These are phyloP conservation scores for Melieria crassipennis DNA, from an alignment of 2,888 invertebrate genomes.

Conservation along the genomic window DNA sequence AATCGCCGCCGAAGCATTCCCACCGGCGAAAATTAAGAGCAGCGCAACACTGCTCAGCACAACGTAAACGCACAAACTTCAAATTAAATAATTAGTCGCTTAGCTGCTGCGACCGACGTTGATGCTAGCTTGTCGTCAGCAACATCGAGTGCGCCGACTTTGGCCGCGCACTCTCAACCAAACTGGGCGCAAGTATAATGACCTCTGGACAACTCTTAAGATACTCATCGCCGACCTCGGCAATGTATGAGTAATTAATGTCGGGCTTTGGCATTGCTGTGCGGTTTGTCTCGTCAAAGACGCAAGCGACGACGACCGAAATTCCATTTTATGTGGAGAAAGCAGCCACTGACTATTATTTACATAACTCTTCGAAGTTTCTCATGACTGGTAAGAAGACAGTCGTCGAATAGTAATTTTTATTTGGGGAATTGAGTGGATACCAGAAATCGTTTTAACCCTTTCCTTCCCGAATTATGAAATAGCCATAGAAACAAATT, in stretches of 20 bases:
- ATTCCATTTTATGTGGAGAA: too few species aligned
- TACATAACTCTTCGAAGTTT: too few species aligned
- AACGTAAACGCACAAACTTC: constrained; percentile 17
- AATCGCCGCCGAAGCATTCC: background rate
- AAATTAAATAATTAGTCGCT: constrained; percentile 28
- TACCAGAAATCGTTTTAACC: too few species aligned
- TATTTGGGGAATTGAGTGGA: too few species aligned
- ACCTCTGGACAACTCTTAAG: constrained; percentile 58
- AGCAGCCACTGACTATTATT: too few species aligned
- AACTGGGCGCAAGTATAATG: constrained; percentile 46
- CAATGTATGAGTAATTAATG: constrained; percentile 17
- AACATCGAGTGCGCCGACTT: background rate
- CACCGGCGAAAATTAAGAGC: constrained; percentile 19
- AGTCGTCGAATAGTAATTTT: too few species aligned
- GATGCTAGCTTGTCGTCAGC: constrained; percentile 3
- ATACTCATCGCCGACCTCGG: constrained; percentile 50
- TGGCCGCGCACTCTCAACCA: constrained; percentile 19
- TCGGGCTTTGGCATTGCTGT: constrained; percentile 11
- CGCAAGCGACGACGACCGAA: too few species aligned
- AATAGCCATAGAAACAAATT: too few species aligned
- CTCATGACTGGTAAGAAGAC: too few species aligned
- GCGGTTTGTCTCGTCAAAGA: background rate
- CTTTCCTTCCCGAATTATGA: too few species aligned
- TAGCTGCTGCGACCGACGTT: constrained; percentile 9
- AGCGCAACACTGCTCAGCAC: background rate